A percentile compares a stretch with the other conserved stretches of the same genome.
phyloP scores from a whole-genome alignment of 2,888 invertebrate genomes.

The Chrysomela aeneicollis region DNA sequence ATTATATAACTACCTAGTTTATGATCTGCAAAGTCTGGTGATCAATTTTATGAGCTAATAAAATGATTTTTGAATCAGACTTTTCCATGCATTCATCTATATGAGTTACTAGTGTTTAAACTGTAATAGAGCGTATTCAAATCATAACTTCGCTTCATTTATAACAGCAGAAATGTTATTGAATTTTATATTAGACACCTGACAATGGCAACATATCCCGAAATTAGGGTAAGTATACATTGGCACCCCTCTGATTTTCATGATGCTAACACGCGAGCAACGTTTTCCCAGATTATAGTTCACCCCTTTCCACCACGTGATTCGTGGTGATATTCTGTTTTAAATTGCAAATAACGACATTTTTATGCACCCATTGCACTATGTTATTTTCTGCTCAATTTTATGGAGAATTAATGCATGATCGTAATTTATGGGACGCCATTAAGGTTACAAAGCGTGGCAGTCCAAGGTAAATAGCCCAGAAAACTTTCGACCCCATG shows the following conservation, averaged over 20 bases:
- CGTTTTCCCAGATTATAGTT: background rate
- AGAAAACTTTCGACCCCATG: conserved; percentile 4
- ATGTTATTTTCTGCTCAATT: conserved; percentile 33
- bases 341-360: conserved; percentile 35
- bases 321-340: conserved; percentile 24
- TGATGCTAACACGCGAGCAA: background rate
- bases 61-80: too few species aligned
- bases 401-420: conserved; percentile 30
- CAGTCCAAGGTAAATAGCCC: conserved; percentile 24
- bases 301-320: conserved; percentile 6
- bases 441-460: conserved; percentile 24
- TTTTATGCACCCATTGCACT: conserved; percentile 29
- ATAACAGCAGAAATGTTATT: background rate
- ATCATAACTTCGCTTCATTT: too few species aligned
- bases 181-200: background rate
- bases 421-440: conserved; percentile 26
- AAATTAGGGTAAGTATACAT: conserved; percentile 2
- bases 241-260: background rate
- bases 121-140: too few species aligned
- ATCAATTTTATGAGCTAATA: too few species aligned
- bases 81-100: too few species aligned
- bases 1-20: too few species aligned
- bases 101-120: too few species aligned
- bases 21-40: too few species aligned
- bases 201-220: background rate